Conservation (phyloP, 2,113 vertebrate species). For the Camelus bactrianus region DNA sequence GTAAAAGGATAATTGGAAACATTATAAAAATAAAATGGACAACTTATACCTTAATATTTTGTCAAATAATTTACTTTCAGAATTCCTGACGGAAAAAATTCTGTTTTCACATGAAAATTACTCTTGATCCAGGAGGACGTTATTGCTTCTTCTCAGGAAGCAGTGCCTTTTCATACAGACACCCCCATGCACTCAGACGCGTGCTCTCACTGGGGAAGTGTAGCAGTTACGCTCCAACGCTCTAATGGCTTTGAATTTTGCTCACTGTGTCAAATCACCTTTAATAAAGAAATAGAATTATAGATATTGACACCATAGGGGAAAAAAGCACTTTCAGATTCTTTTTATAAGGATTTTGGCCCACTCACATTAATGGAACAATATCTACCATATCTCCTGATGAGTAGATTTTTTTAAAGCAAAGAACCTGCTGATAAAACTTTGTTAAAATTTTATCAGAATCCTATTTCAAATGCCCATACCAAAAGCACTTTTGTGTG, state of each 20-base stretch:
- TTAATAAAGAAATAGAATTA: constrained; percentile 60
- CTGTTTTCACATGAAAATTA: not conserved
- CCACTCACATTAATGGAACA: not conserved
- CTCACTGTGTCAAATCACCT: constrained; percentile 42
- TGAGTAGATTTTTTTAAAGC: not conserved
- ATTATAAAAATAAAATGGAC: constrained; percentile 8
- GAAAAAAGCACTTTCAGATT: not conserved
- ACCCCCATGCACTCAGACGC: constrained; percentile 12
- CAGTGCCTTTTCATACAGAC: not conserved
- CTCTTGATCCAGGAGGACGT: not conserved
- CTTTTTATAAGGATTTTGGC: constrained; percentile 6
- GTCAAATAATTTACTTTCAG: constrained; percentile 35
- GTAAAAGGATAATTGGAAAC: not conserved
- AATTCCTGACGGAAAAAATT: constrained; percentile 11
- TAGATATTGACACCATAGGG: not conserved
- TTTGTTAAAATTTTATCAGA: constrained; percentile 44
- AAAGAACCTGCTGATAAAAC: not conserved
- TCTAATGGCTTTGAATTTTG: constrained; percentile 51
- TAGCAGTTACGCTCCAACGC: not conserved
- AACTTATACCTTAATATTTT: constrained; percentile 26
- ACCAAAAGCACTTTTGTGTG: not conserved
- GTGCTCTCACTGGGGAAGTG: not conserved
- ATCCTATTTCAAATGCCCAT: not conserved
- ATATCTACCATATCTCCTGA: not conserved
- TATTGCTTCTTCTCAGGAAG: not conserved